Conservation (phyloP, 2,113 vertebrate genomes). For the Natator depressus region DNA sequence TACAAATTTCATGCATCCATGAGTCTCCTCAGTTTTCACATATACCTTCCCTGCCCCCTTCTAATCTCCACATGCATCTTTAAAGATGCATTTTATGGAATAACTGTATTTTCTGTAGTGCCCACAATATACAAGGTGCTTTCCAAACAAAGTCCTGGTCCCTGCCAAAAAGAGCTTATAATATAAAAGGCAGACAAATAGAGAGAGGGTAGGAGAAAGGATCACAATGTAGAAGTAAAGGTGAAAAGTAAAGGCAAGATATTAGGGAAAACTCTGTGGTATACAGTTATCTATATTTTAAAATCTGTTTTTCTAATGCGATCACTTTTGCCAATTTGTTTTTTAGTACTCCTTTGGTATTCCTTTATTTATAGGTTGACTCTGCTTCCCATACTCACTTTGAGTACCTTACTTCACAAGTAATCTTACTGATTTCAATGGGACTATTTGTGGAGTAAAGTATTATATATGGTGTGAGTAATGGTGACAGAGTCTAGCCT, state of each 20-base stretch:
- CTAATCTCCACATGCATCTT: background rate
- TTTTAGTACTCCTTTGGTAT: background rate
- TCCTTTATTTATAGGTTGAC: background rate
- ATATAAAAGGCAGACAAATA: background rate
- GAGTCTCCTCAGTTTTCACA: background rate
- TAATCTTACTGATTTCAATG: background rate
- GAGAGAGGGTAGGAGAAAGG: background rate
- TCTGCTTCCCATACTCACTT: background rate
- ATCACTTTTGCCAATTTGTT: background rate
- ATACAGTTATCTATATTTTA: background rate
- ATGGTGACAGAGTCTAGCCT: background rate
- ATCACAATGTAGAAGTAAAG: background rate
- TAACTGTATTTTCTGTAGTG: background rate
- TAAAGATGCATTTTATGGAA: background rate
- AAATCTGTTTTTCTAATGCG: background rate
- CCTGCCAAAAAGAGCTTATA: background rate
- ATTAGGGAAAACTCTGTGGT: background rate
- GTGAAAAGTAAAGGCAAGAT: background rate
- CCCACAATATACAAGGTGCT: background rate
- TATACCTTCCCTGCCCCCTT: background rate
- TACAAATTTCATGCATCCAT: background rate
- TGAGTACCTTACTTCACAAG: background rate
- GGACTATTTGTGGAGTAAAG: background rate
- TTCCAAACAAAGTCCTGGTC: background rate
- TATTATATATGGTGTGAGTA: background rate